These are phyloP conservation scores for Rhodeus uyekii DNA, from an alignment of 2,797 vertebrate genomes.

Conservation along the genomic window DNA sequence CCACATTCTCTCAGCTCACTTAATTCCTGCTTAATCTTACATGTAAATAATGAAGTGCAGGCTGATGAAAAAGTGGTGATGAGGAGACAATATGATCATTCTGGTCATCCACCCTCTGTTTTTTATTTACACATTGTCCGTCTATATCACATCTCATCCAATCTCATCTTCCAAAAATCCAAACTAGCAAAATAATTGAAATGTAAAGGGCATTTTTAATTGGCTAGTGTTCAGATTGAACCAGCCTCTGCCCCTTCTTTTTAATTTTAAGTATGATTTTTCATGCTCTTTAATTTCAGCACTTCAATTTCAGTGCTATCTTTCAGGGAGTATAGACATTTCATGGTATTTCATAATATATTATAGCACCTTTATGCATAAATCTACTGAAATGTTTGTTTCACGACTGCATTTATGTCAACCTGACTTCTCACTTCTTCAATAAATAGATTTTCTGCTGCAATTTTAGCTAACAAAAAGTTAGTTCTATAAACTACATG, in stretches of 20 bases:
- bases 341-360: background rate
- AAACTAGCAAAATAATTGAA: background rate
- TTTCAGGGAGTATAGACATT: background rate
- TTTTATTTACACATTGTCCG: background rate
- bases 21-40: background rate
- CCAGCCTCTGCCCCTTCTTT: background rate
- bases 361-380: background rate
- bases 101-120: background rate
- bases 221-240: background rate
- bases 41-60: background rate
- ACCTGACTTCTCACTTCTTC: background rate
- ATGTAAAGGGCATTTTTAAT: background rate
- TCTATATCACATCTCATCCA: background rate
- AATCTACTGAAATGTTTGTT: conserved; percentile 5
- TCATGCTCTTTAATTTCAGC: background rate
- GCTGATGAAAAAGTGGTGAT: background rate
- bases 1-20: background rate
- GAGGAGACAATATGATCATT: background rate
- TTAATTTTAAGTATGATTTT: background rate
- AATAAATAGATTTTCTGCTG: background rate
- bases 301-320: background rate
- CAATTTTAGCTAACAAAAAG: background rate
- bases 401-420: background rate
- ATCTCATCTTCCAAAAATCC: background rate
- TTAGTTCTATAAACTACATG: background rate